phyloP scores from a whole-genome alignment of 2,113 vertebrate species.

The human region GRCh38 chr20:43311501-43312000 shows the following conservation, averaged over 20 bases:
- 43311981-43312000: no score
- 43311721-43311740: slow-evolving; percentile 31
- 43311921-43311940: not conserved
- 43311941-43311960: not conserved
- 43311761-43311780: slow-evolving; percentile 21
- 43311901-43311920: not conserved
- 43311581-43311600: slow-evolving; percentile 86
- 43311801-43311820: not conserved
- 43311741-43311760: slow-evolving; percentile 38
- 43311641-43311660: slow-evolving; percentile 82
- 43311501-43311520: slow-evolving; percentile 84
- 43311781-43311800: not conserved
- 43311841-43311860: not conserved
- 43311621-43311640: slow-evolving; percentile 84
- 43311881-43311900: not conserved
- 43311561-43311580: slow-evolving; percentile 89
- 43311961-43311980: no score
- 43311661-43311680: slow-evolving; percentile 77
- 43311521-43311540: slow-evolving; percentile 81
- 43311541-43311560: slow-evolving; percentile 83
- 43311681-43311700: not conserved
- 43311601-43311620: slow-evolving; percentile 87
- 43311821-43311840: not conserved
- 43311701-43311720: slow-evolving; percentile 12
- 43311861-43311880: not conserved